Percentiles rank a stretch among this genome's conserved stretches.
phyloP scores from a whole-genome alignment of 2,113 vertebrate species.

The Boulengeromyrus knoepffleri region DNA sequence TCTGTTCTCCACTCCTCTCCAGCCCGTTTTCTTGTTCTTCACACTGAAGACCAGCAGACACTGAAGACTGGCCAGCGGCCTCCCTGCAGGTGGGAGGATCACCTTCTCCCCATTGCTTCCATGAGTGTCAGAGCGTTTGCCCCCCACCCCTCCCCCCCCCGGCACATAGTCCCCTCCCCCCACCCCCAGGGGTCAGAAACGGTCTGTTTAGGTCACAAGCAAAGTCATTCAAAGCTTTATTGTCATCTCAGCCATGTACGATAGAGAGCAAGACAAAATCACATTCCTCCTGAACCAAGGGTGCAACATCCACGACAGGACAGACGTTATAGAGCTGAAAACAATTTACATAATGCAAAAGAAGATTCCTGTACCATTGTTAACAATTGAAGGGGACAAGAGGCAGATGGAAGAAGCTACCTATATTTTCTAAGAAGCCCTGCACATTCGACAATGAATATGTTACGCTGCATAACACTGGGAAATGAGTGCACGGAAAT shows the following conservation, averaged over 20 bases:
- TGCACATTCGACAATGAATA: neutral
- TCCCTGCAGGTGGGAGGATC: conserved; percentile 39
- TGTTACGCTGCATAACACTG: neutral
- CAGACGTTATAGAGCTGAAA: neutral
- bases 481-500: neutral
- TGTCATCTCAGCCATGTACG: neutral
- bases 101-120: conserved; percentile 12
- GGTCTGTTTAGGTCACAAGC: neutral
- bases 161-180: neutral
- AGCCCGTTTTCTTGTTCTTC: conserved; percentile 71
- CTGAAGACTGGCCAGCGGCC: conserved; percentile 36
- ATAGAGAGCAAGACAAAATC: neutral
- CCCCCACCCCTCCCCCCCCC: neutral
- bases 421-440: neutral
- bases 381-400: neutral
- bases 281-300: neutral
- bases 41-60: conserved; percentile 54
- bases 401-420: neutral
- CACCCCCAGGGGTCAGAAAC: neutral
- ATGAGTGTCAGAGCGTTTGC: neutral
- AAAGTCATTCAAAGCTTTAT: neutral
- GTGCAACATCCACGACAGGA: neutral
- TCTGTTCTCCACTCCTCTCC: conserved; percentile 16
- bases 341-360: neutral
- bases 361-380: neutral